Evolutionary conservation across 2,888 invertebrate genomes (phyloP).

Genomic region (Rapana venosa): DNA sequence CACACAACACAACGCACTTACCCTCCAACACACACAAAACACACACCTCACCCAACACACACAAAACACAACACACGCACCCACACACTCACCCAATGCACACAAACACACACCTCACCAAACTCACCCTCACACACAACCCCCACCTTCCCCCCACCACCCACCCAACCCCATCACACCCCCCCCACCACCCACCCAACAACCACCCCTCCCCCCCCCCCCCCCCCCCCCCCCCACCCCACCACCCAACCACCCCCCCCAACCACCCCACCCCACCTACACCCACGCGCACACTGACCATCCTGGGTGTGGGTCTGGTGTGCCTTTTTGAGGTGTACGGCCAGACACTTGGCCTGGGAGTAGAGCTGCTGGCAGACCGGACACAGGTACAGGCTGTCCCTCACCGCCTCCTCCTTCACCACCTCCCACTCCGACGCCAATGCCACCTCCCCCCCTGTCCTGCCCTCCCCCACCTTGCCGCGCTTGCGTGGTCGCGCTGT

Average conservation of each 20-base stretch:
- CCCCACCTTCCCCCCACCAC: background rate
- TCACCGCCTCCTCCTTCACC: slow-evolving; percentile 25
- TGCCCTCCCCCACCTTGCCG: no score
- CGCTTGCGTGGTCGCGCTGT: background rate
- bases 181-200: background rate
- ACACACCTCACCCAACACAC: background rate
- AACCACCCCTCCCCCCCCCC: background rate
- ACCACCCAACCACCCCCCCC: background rate
- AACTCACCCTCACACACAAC: background rate
- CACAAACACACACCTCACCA: background rate
- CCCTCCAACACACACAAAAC: background rate
- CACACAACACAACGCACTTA: background rate
- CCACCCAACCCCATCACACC: background rate
- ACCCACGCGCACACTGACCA: background rate
- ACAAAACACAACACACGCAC: background rate
- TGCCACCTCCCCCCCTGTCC: background rate
- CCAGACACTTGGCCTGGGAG: slow-evolving; percentile 31
- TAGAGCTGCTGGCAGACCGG: background rate
- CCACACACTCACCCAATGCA: background rate
- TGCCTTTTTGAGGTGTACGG: slow-evolving; percentile 18
- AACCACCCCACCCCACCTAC: background rate
- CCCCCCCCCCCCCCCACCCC: background rate
- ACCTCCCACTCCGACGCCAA: background rate
- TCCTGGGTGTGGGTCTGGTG: background rate
- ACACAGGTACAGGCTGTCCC: slow-evolving; percentile 33